Evolutionary conservation across 1,140 invertebrate genomes (phyloP).

Genomic region (Drosophila murphyi): DNA sequence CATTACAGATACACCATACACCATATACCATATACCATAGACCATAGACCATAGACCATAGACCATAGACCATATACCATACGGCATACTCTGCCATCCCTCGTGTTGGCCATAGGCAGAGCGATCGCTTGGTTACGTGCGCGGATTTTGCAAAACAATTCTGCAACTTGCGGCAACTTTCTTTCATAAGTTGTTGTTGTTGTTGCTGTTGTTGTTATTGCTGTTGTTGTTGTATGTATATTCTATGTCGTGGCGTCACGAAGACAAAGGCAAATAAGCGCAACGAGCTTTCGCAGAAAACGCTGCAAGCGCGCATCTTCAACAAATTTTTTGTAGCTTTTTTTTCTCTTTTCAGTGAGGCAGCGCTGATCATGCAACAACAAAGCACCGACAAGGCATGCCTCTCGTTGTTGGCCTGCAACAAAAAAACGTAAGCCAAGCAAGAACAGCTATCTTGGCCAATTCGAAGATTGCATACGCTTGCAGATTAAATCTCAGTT

Average conservation of each 20-base stretch:
- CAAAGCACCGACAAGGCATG: constrained; percentile 54
- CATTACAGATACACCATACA: constrained; percentile 47
- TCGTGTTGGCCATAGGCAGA: background rate
- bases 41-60: too few relatives aligned
- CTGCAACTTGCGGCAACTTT: constrained; percentile 70
- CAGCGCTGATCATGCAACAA: constrained; percentile 40
- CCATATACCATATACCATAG: too few relatives aligned
- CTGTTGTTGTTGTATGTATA: constrained; percentile 24
- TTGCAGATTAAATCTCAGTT: too few relatives aligned
- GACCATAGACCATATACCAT: too few relatives aligned
- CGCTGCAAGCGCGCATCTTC: constrained; percentile 76
- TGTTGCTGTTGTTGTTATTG: constrained; percentile 19
- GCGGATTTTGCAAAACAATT: constrained; percentile 63
- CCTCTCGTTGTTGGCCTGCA: constrained; percentile 7
- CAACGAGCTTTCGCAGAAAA: constrained; percentile 72
- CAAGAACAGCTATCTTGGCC: too few relatives aligned
- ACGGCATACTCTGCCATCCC: background rate
- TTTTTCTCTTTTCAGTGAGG: constrained; percentile 10
- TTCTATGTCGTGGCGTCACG: constrained; percentile 80
- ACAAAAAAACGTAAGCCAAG: background rate
- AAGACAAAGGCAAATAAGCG: constrained; percentile 78
- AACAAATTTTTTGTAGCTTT: constrained; percentile 52
- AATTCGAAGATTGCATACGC: too few relatives aligned
- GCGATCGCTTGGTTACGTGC: constrained; percentile 65
- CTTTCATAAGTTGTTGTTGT: constrained; percentile 56